Conservation (phyloP, 2,113 vertebrate species). For the Todiramphus chloris region DNA sequence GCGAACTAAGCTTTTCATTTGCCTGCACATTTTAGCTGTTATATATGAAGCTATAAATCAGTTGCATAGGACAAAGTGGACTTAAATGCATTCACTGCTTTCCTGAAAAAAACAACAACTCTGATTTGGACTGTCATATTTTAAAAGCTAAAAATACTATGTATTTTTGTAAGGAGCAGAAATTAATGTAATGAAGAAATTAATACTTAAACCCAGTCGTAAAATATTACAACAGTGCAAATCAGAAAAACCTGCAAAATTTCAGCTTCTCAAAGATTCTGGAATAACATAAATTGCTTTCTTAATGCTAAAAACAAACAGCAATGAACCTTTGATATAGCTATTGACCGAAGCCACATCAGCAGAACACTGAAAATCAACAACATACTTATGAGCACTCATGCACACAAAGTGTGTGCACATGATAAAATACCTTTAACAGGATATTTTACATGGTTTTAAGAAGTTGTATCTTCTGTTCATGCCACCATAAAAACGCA, state of each 20-base stretch:
- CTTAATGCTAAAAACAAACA: background rate
- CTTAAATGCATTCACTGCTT: background rate
- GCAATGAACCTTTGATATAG: background rate
- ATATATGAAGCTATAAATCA: background rate
- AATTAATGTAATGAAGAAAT: background rate
- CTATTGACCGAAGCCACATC: accelerated
- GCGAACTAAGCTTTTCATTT: background rate
- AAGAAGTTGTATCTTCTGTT: background rate
- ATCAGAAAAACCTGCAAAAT: background rate
- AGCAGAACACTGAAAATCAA: background rate
- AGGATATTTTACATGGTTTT: background rate
- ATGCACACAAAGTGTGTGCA: background rate
- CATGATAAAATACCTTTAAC: background rate
- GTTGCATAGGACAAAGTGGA: background rate
- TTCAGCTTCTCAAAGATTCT: background rate
- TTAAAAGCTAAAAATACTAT: background rate
- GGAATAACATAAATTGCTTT: background rate
- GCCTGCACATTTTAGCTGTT: background rate
- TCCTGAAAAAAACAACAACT: background rate
- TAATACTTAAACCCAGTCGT: background rate
- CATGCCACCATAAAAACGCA: background rate
- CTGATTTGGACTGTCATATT: background rate
- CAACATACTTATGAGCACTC: accelerated
- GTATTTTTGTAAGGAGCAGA: background rate
- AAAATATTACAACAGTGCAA: background rate